phyloP scores from a whole-genome alignment of 2,888 invertebrate genomes.

The Sipunculus nudus region DNA sequence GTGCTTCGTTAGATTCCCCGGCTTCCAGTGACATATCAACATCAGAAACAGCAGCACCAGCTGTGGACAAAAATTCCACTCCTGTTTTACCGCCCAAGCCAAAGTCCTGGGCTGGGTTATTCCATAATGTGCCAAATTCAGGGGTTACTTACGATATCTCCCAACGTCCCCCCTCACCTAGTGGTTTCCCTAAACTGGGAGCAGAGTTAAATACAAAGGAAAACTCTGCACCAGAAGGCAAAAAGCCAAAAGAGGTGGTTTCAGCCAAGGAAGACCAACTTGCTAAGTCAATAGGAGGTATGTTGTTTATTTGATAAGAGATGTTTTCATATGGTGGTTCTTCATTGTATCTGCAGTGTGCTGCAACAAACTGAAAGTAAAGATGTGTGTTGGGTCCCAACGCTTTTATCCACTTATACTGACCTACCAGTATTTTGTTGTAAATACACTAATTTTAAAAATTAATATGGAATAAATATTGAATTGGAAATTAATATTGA shows the following conservation, averaged over 20 bases:
- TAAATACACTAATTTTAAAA: neutral
- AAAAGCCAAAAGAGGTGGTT: slow-evolving; percentile 9
- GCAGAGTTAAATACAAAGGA: neutral
- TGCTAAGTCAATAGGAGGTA: slow-evolving; percentile 22
- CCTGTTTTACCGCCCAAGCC: neutral
- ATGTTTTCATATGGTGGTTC: neutral
- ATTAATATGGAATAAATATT: no score
- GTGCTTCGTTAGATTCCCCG: neutral
- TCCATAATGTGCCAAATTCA: slow-evolving; percentile 17
- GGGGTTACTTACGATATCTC: slow-evolving; percentile 19
- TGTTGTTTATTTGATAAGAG: neutral
- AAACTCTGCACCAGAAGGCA: neutral
- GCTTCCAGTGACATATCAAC: neutral
- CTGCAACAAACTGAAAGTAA: neutral
- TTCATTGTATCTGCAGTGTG: neutral
- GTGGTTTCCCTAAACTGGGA: no score
- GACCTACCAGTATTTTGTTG: neutral
- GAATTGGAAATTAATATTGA: no score
- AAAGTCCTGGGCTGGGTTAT: slow-evolving; percentile 32
- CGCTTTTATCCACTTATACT: no score
- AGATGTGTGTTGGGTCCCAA: no score
- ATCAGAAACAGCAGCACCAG: neutral
- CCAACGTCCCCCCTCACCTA: neutral
- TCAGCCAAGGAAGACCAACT: slow-evolving; percentile 14
- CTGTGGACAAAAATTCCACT: neutral